These are phyloP conservation scores for Julus scandinavius DNA, from an alignment of 2,888 invertebrate species.

Conservation along the genomic window DNA sequence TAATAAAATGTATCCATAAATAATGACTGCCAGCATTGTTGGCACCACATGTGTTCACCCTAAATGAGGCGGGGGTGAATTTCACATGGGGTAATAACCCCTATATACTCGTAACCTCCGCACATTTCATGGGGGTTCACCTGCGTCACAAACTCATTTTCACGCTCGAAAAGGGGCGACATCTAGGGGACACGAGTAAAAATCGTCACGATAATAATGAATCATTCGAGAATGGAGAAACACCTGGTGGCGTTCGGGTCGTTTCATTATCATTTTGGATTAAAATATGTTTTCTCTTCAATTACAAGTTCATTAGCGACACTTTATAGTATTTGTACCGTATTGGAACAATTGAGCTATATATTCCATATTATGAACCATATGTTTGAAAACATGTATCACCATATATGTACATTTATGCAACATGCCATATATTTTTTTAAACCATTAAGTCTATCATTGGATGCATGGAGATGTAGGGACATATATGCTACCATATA, in stretches of 20 bases:
- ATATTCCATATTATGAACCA: no score
- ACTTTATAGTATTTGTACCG: not conserved
- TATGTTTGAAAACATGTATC: no score
- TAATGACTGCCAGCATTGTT: conserved; percentile 20
- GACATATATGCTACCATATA: no score
- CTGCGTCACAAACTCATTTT: not conserved
- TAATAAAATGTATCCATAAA: conserved; percentile 5
- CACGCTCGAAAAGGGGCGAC: conserved; percentile 6
- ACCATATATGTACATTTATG: no score
- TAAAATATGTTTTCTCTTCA: not conserved
- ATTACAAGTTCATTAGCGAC: not conserved
- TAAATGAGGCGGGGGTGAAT: not conserved
- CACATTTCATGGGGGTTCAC: not conserved
- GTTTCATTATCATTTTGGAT: not conserved
- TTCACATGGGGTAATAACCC: not conserved
- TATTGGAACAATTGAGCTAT: no score
- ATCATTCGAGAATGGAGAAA: not conserved
- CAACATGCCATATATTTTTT: no score
- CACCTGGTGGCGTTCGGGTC: not conserved
- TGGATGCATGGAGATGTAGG: no score
- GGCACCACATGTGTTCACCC: not conserved
- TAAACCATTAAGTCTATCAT: no score
- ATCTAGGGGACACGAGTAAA: not conserved
- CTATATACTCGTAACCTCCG: not conserved
- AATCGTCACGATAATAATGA: not conserved